Evolutionary conservation across 2,888 invertebrate genomes (phyloP), one percentile per base, ranked within the genome.

Genomic region (Archips crataeganus): DNA sequence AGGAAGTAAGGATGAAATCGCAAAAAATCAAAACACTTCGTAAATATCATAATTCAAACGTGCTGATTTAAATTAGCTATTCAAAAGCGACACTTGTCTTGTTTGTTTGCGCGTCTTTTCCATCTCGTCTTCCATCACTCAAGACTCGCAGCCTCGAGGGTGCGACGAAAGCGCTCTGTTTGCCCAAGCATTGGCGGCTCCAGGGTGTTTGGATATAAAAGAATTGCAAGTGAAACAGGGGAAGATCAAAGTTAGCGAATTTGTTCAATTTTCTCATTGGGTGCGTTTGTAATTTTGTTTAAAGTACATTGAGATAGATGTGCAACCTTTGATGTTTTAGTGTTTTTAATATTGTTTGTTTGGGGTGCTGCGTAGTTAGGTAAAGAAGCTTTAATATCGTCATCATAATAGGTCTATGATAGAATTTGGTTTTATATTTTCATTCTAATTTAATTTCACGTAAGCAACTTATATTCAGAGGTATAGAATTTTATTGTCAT

Each of bases 241-340:
- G 73, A 61, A 60, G 74, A 74, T 74, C 74, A 74, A 74, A 74
- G 74, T 51, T 65, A 60, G 73, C 70, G 73, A 73, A 69, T 69
- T 73, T 69, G 68, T 73, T 73, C 63, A 69, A 69, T 73, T 73
- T 73, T 69, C 73, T 69, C 68, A 73, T 69, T 64, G 73, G 64
- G 64, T 73, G 73, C 63, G 57, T 73, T 59, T 73, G 59, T 64
- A 63, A 73, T 63, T 73, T 69, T 64, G 59, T 69, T 67, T 69
- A 60, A 65, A 71, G 49, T 63, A 69, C 49, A 45, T 68, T 57
- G 63, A 64, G 59, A 68, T 59, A 67, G 51, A 64, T 60, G 57
- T 57, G 57, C 32, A 32, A 39, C 39, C 68, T 73, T 73, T 73
- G 63, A 73, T 73, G 68, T 59, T 63, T 57, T 59, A 49, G 63